Percentiles rank a stretch among this genome's conserved stretches.
These are phyloP conservation scores for Phylloscopus trochilus DNA, from an alignment of 2,113 vertebrate genomes.

Conservation along the genomic window DNA sequence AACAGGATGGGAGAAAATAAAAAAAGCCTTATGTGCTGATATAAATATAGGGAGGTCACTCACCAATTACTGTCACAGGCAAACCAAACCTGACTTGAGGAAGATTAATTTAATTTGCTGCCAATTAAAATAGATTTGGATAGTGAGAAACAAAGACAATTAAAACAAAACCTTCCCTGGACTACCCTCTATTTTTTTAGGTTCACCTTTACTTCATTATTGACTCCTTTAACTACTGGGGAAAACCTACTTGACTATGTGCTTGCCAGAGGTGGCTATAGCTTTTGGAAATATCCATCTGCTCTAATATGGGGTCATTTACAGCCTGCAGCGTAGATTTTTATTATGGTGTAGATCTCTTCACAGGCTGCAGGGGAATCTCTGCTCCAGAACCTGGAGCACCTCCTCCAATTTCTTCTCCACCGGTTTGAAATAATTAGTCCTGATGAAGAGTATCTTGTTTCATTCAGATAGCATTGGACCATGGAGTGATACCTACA, in stretches of 20 bases:
- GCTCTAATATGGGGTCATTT: neutral
- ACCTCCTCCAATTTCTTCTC: neutral
- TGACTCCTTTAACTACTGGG: neutral
- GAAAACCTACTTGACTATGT: rapidly evolving
- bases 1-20: neutral
- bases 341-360: neutral
- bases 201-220: neutral
- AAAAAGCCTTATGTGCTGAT: neutral
- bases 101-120: neutral
- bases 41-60: neutral
- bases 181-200: neutral
- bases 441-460: neutral
- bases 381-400: neutral
- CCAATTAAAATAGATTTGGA: neutral
- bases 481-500: neutral
- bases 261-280: too few relatives aligned
- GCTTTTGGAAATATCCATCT: neutral
- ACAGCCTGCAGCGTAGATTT: neutral
- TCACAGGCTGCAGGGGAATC: neutral
- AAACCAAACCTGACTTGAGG: neutral
- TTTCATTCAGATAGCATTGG: neutral
- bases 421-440: neutral
- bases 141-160: neutral
- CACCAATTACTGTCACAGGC: neutral
- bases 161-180: neutral